Conservation (phyloP, 2,797 vertebrate genomes). For the Loriculus beryllinus region DNA sequence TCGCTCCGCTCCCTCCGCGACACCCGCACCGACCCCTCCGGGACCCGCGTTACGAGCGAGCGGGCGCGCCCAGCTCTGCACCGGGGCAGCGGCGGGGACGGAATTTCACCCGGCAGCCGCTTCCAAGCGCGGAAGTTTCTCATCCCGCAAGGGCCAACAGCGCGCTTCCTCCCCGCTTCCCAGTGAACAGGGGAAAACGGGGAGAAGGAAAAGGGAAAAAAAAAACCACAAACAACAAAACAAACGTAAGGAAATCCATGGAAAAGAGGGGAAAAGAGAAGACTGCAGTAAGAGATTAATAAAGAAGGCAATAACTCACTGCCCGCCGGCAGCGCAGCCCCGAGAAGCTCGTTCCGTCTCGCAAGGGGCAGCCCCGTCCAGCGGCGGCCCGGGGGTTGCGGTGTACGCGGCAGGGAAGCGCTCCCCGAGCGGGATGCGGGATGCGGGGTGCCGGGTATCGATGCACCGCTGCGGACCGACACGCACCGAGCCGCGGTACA, state of each 20-base stretch:
- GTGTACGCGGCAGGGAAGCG: background rate
- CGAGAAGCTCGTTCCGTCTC: background rate
- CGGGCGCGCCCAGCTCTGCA: background rate
- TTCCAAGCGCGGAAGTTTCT: background rate
- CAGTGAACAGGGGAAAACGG: background rate
- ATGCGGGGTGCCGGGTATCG: background rate
- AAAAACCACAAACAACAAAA: background rate
- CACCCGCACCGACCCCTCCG: background rate
- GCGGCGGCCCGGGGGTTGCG: background rate
- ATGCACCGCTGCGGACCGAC: background rate
- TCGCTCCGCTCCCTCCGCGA: background rate
- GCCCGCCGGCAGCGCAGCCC: background rate
- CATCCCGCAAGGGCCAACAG: background rate
- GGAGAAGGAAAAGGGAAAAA: background rate
- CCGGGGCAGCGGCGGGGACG: background rate
- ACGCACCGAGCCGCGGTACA: background rate
- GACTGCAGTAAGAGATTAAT: fast-evolving
- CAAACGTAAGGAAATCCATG: background rate
- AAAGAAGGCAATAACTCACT: background rate
- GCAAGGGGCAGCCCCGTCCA: background rate
- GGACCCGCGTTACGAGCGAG: background rate
- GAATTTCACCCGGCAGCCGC: background rate
- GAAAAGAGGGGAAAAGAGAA: background rate
- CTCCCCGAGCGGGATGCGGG: constrained; percentile 43
- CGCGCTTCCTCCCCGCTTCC: background rate